Evolutionary conservation across 2,888 invertebrate genomes (phyloP).

Genomic region (Gastrophysa polygoni): DNA sequence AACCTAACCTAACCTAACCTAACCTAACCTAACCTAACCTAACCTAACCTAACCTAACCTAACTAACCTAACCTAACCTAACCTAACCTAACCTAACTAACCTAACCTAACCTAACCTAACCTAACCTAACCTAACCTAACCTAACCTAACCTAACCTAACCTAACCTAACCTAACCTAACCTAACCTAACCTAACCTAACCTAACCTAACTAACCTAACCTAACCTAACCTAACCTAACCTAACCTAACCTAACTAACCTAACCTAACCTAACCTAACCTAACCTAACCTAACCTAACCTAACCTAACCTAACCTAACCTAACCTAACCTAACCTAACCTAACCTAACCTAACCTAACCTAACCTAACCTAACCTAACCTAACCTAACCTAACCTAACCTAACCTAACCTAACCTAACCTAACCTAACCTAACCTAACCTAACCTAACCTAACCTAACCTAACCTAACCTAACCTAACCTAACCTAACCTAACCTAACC

Average conservation of each 20-base stretch:
- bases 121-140: constrained; percentile 13
- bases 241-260: constrained; percentile 14
- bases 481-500: constrained; percentile 4
- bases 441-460: constrained; percentile 12
- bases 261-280: constrained; percentile 13
- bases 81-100: constrained; percentile 14
- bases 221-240: constrained; percentile 12
- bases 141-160: constrained; percentile 13
- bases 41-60: constrained; percentile 13
- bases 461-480: no score
- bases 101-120: constrained; percentile 12
- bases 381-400: constrained; percentile 9
- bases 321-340: constrained; percentile 13
- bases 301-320: constrained; percentile 12
- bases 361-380: constrained; percentile 12
- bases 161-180: constrained; percentile 12
- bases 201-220: constrained; percentile 13
- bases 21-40: constrained; percentile 5
- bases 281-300: constrained; percentile 12
- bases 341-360: constrained; percentile 13
- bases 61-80: constrained; percentile 14
- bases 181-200: constrained; percentile 13
- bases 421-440: constrained; percentile 11
- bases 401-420: constrained; percentile 9
- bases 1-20: constrained; percentile 13